phyloP scores from a whole-genome alignment of 2,113 vertebrate genomes.

The Datnioides undecimradiatus region DNA sequence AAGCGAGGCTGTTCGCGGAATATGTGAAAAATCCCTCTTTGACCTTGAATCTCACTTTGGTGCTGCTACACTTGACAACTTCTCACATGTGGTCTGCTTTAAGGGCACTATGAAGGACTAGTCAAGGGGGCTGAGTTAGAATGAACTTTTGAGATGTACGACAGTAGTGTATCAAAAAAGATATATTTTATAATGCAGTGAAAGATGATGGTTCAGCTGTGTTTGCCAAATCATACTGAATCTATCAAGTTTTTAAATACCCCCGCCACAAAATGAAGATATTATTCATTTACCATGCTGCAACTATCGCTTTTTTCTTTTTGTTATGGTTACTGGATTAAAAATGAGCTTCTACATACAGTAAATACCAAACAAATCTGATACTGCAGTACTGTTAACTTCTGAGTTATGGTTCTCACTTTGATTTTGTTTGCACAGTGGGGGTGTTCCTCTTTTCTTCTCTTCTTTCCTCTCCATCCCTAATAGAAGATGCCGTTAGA shows the following conservation, averaged over 20 bases:
- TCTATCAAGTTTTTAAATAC: background rate
- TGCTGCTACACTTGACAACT: conserved; percentile 37
- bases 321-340: conserved; percentile 18
- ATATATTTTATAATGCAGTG: background rate
- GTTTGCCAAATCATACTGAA: conserved; percentile 6
- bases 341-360: conserved; percentile 11
- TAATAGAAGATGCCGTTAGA: conserved; percentile 75
- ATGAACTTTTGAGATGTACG: background rate
- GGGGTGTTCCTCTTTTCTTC: conserved; percentile 63
- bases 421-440: conserved; percentile 67
- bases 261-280: background rate
- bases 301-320: background rate
- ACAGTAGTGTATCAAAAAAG: background rate
- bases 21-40: conserved; percentile 59
- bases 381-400: conserved; percentile 43
- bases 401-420: conserved; percentile 50
- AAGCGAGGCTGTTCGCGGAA: conserved; percentile 51
- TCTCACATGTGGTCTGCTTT: conserved; percentile 49
- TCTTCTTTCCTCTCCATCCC: conserved; percentile 62
- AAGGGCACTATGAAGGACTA: conserved; percentile 50
- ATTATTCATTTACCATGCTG: background rate
- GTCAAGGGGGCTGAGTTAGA: conserved; percentile 5
- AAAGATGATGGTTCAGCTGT: background rate
- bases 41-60: conserved; percentile 66
- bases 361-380: conserved; percentile 52